Percentiles rank a stretch among this genome's conserved stretches.
Conservation (phyloP, 2,113 vertebrate species). For the Pteropus alecto region DNA sequence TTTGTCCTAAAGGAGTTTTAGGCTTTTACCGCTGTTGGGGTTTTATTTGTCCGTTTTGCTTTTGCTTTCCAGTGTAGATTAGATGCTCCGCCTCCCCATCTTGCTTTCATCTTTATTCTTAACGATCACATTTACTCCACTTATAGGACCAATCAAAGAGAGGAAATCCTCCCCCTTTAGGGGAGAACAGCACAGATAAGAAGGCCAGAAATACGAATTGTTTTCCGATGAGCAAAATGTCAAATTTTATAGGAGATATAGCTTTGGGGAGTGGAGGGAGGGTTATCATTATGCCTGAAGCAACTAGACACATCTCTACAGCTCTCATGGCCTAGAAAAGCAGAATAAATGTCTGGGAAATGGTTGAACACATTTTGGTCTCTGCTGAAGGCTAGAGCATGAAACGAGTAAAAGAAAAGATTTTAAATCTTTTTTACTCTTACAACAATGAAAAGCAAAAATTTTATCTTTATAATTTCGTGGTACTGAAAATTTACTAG, state of each 20-base stretch:
- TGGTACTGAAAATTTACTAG: constrained; percentile 35
- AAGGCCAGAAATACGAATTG: constrained; percentile 21
- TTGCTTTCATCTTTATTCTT: constrained; percentile 21
- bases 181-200: neutral
- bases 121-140: constrained; percentile 3
- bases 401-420: neutral
- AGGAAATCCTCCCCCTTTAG: neutral
- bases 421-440: neutral
- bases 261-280: neutral
- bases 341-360: neutral
- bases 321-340: neutral
- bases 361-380: neutral
- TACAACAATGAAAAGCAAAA: neutral
- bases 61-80: neutral
- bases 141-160: neutral
- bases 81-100: neutral
- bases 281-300: constrained; percentile 32
- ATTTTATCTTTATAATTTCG: constrained; percentile 39
- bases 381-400: neutral
- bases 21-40: neutral
- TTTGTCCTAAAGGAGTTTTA: neutral
- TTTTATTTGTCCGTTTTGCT: neutral
- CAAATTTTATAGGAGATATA: constrained; percentile 51
- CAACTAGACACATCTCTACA: neutral
- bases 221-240: constrained; percentile 54